Base-by-base conservation (phyloP, 1,140 invertebrate genomes). In the Camponotus vicinus region DNA sequence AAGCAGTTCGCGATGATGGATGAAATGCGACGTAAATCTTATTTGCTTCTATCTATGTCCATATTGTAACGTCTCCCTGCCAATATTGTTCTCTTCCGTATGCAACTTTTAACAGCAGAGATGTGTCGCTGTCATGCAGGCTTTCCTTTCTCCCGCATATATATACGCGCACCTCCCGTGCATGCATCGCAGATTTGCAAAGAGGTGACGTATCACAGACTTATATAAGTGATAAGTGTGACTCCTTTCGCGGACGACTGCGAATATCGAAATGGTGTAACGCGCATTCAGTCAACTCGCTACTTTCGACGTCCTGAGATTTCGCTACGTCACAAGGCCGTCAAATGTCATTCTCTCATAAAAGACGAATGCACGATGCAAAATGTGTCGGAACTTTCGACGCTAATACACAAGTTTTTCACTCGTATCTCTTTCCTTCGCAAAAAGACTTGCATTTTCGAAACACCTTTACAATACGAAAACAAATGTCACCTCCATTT, bases 91-190 rank as follows among this genome's bases (percentile, higher is more conserved):
- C 49, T n/a, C 6, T 77, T 55, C 49, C 66, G 66, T 66, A 85
- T 89, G 86, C 75, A 89, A 89, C 76, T 85, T 88, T 88, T 85
- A 88, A 70, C 18, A 49, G 73, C 52, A 52, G 66, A 64, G 77
- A 85, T 89, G 55, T 63, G 86, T 71, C 78, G 67, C 55, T 84
- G 70, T 69, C 64, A 42, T 21, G 52, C 57, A 64, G 73, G 70
- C 57, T 88, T 73, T 83, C 67, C 40, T 82, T 73, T 34, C 18
- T 27, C n/a, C 49, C n/a, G 32, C 70, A 32, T 21, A 52, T 21
- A 52, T 15, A 52, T 13, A 3, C 3, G 57, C 80, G 57, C 32
- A 27, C 27, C 61, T 13, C 27, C 9, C 67, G 11, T 5, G 40
- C 18, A 55, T 55, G 77, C 63, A 27, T 49, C 2, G 52, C 55